Base-by-base conservation (phyloP, 2,888 invertebrate genomes). In the Drosophila imparisetae region DNA sequence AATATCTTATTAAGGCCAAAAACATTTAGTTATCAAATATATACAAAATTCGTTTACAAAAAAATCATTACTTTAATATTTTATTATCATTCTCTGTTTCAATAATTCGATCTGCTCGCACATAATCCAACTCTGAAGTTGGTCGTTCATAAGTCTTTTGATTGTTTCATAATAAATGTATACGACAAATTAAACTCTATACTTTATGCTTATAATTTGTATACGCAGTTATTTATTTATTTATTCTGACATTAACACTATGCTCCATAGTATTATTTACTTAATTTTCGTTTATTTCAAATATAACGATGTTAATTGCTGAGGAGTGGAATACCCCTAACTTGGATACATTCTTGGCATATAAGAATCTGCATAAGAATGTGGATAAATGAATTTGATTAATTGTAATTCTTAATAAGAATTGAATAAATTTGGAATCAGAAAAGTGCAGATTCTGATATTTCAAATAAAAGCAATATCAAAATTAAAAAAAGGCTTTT, bases 271-370 rank as follows among this genome's bases (percentile, higher is more conserved):
- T 21, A 3, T 21, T 42, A 42, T 21, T 1, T 21, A 21, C 6
- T 13, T 13, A 3, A 6, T 21, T 30, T 29, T 1, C 1, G 29
- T 6, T 1, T 29, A 29, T 29, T 29, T 29, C 4, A 29, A 1
- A 29, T 29, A 29, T 29, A 29, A 29, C 7, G 29, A 27, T 21
- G 7, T 7, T 42, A 1, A 0, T 0, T 13, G 6, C 21, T 21
- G 21, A 21, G 6, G 4, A 15, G 21, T 21, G 6, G 1, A 21
- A 11, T 21, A 42, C 21, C 21, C 21, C 3, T 42, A 21, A 42
- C 5, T 13, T 21, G 13, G 3, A 13, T 1, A 6, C 11, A n/a
- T 0, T 0, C 15, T 24, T 15, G 7, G 2, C 8, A 8, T 45
- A 24, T 45, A 21, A 13, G 6, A 42, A 42, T 3, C 21, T 3